These are phyloP conservation scores for Phaethon lepturus DNA, from an alignment of 2,113 vertebrate genomes.

Conservation along the genomic window DNA sequence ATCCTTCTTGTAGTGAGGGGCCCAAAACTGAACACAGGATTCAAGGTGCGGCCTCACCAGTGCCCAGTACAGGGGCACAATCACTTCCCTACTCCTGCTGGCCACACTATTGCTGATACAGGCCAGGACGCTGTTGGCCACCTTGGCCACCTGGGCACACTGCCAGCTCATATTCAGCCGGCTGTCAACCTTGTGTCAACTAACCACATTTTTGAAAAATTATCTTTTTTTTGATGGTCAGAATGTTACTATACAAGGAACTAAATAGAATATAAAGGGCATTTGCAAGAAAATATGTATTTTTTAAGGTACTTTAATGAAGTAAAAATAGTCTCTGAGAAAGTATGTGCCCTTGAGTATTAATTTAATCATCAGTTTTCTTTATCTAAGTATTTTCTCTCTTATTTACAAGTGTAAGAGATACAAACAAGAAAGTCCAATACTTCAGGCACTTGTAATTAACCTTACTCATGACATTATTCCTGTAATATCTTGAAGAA, in stretches of 20 bases:
- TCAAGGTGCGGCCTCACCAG: too few relatives aligned
- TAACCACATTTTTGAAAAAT: not conserved
- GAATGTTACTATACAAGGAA: not conserved
- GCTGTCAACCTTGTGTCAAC: not conserved
- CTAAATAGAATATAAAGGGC: not conserved
- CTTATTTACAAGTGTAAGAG: not conserved
- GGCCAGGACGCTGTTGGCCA: too few relatives aligned
- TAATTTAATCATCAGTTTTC: not conserved
- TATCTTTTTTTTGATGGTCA: not conserved
- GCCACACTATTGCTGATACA: too few relatives aligned
- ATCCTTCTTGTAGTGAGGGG: too few relatives aligned
- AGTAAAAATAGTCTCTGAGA: not conserved
- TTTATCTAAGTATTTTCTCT: not conserved
- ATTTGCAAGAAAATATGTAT: not conserved
- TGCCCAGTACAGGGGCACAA: too few relatives aligned
- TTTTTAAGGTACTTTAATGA: not conserved
- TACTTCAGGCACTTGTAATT: not conserved
- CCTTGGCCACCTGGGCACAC: too few relatives aligned
- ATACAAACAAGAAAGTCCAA: not conserved
- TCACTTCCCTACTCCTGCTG: too few relatives aligned
- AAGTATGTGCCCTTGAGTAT: not conserved
- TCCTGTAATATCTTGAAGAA: not conserved
- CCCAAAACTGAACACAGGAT: too few relatives aligned
- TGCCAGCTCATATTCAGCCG: too few relatives aligned
- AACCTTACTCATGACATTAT: not conserved